Percentiles rank a stretch among this genome's conserved stretches.
phyloP scores from a whole-genome alignment of 2,797 vertebrate species.

The Sebastes cheni region DNA sequence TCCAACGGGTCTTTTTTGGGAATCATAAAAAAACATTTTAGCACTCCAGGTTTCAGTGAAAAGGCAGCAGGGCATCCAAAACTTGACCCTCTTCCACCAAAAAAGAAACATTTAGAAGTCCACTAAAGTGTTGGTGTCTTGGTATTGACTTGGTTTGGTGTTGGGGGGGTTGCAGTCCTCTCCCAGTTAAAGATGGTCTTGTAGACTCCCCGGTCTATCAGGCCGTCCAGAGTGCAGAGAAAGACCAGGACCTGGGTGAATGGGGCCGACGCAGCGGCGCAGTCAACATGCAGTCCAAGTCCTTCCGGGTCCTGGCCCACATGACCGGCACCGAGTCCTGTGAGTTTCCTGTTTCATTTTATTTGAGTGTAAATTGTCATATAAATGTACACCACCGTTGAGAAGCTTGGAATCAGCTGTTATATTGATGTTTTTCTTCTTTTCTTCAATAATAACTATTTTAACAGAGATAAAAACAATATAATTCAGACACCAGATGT shows the following conservation, averaged over 20 bases:
- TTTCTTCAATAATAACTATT: not conserved
- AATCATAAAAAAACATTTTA: not conserved
- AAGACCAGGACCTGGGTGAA: slow-evolving; percentile 78
- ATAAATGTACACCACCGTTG: not conserved
- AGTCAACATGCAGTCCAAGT: slow-evolving; percentile 88
- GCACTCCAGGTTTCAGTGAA: not conserved
- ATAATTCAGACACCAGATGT: not conserved
- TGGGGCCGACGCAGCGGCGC: slow-evolving; percentile 84
- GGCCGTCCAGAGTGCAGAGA: slow-evolving; percentile 84
- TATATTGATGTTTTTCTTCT: not conserved
- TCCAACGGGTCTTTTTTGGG: not conserved
- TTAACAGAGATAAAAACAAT: not conserved
- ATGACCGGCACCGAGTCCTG: slow-evolving; percentile 91
- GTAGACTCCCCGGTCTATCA: slow-evolving; percentile 94
- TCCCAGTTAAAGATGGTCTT: slow-evolving; percentile 86
- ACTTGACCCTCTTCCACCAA: not conserved
- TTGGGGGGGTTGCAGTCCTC: slow-evolving; percentile 82
- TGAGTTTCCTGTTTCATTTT: slow-evolving; percentile 76
- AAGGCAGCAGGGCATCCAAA: not conserved
- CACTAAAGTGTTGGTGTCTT: not conserved
- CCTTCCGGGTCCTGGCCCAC: slow-evolving; percentile 92
- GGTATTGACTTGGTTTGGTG: slow-evolving; percentile 23
- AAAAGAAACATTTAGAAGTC: not conserved
- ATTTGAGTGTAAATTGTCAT: not conserved
- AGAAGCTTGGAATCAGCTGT: not conserved